Evolutionary conservation across 2,113 vertebrate species (phyloP).

Genomic region (Menura novaehollandiae): DNA sequence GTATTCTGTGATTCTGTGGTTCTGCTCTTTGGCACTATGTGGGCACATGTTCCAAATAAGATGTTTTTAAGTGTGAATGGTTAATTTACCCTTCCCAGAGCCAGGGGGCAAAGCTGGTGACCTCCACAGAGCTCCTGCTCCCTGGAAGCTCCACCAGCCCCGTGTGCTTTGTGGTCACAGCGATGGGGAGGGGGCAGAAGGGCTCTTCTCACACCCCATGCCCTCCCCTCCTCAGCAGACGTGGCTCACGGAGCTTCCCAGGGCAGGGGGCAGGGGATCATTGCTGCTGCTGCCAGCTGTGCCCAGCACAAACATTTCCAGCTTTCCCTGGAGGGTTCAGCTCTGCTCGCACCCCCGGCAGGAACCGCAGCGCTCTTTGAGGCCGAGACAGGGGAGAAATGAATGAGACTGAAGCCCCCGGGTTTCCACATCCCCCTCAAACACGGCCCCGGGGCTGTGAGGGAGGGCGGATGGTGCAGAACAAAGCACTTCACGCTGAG

Average conservation of each 20-base stretch:
- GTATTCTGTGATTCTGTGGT: not conserved
- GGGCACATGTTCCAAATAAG: too few relatives aligned
- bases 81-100: not conserved
- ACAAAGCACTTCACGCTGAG: accelerated
- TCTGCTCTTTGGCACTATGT: not conserved
- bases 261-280: not conserved
- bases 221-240: not conserved
- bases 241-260: not conserved
- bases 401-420: not conserved
- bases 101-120: not conserved
- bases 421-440: not conserved
- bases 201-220: not conserved
- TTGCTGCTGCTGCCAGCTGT: not conserved
- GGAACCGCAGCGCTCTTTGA: accelerated
- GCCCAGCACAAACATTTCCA: not conserved
- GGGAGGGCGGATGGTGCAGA: not conserved
- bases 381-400: not conserved
- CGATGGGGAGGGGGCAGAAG: not conserved
- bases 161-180: accelerated
- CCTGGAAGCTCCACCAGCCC: not conserved
- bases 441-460: accelerated
- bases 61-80: not conserved
- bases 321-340: not conserved
- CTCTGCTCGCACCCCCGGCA: not conserved
- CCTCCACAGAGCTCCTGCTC: not conserved